These are phyloP conservation scores for Lophotriccus pileatus DNA, from an alignment of 2,797 vertebrate genomes.

Conservation along the genomic window DNA sequence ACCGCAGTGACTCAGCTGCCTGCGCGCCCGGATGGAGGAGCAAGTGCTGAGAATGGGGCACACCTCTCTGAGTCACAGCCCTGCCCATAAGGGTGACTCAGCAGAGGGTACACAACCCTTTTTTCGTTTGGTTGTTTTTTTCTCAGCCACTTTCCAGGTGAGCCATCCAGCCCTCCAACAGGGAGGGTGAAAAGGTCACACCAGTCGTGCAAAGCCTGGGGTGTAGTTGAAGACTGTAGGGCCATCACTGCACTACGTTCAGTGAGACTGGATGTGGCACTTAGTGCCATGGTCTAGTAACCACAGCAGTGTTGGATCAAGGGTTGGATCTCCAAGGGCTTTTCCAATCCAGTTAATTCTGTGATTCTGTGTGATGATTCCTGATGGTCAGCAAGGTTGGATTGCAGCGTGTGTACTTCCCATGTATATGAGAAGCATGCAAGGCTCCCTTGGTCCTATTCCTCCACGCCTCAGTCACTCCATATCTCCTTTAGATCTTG, in stretches of 20 bases:
- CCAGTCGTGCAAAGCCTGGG: not conserved
- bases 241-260: not conserved
- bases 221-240: not conserved
- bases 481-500: not conserved
- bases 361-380: not conserved
- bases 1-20: not conserved
- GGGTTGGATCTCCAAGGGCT: no score
- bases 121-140: not conserved
- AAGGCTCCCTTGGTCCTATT: not conserved
- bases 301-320: no score
- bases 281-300: no score
- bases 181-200: not conserved
- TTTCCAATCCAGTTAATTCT: no score
- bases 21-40: not conserved
- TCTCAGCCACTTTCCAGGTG: not conserved
- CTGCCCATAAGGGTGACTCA: not conserved
- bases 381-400: not conserved
- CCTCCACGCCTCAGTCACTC: not conserved
- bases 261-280: not conserved
- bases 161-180: not conserved
- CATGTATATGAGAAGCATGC: no score
- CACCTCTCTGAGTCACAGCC: not conserved
- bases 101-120: accelerated
- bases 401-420: no score
- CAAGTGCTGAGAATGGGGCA: accelerated